Evolutionary conservation across 2,888 invertebrate species (phyloP), one percentile per base, ranked within the genome.

Genomic region (Cataglyphis rosenhaueri): DNA sequence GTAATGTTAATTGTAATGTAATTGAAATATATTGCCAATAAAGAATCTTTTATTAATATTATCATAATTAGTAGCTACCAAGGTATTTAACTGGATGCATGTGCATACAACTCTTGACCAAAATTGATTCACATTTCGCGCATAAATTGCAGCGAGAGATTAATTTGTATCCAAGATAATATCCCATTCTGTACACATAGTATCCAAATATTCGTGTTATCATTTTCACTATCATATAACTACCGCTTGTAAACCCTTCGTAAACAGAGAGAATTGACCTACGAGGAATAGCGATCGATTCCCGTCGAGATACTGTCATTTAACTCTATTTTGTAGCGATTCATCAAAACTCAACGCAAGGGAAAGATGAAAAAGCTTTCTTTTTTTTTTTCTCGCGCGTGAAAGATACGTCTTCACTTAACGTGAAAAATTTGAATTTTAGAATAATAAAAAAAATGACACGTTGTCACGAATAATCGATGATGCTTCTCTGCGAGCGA

Each of bases 121-220:
- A 76, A 76, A 76, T 76, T 76, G 76, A 66, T 76, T 76, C 76
- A 57, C 57, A 66, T 52, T 66, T 76, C 66, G 76, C 57, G 21
- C 41, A 32, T 21, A 57, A 55, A 32, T 66, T 29, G n/a, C 21
- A 32, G 41, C 41, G 12, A 9, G 55, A 29, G 57, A 76, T 76
- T 76, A 76, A 76, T 76, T 76, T 41, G 29, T 57, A 41, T 76
- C 15, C 76, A 76, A 76, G 66, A 76, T 76, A 66, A 57, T 76
- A 76, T 76, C 76, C 65, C 55, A n/a, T 76, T 41, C 76, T 76
- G 76, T 66, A 76, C 55, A 76, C 55, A 76, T 52, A 64, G 41
- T 76, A 57, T 66, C 66, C 76, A 76, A 76, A 76, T 76, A 76
- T 66, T 65, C 76, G 29, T 66, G 76, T 66, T 66, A 66, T 76